Conservation (phyloP, 2,113 vertebrate species). For the rabbit (Oryctolagus cuniculus) region DNA sequence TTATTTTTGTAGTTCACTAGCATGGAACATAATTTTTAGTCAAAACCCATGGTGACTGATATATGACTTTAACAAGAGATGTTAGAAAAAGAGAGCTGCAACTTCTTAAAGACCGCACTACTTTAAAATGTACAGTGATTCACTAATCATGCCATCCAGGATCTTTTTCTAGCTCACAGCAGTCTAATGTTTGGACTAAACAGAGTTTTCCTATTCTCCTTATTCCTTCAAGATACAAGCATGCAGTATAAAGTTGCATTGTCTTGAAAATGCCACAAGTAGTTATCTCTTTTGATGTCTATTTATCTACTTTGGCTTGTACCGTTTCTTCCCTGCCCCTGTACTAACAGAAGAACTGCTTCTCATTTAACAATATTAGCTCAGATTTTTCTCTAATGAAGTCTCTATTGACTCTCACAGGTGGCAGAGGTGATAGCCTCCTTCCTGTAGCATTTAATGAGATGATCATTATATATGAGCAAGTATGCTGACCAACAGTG, state of each 20-base stretch:
- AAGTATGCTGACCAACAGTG: neutral
- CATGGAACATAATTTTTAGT: neutral
- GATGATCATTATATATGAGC: neutral
- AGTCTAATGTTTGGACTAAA: neutral
- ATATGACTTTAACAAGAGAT: constrained; percentile 45
- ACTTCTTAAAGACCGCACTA: neutral
- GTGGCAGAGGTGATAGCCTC: neutral
- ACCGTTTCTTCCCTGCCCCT: neutral
- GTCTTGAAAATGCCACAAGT: neutral
- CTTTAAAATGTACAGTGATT: neutral
- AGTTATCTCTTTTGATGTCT: neutral
- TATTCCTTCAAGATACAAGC: neutral
- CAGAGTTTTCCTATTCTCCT: neutral
- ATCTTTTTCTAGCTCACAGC: neutral
- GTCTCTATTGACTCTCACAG: neutral
- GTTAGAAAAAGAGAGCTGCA: neutral
- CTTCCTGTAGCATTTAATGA: neutral
- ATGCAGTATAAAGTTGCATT: neutral
- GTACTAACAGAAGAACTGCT: neutral
- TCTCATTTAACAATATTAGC: neutral
- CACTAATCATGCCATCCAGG: neutral
- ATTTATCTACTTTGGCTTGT: neutral
- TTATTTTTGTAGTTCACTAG: neutral
- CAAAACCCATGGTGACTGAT: neutral
- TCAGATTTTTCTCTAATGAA: constrained; percentile 35